Percentiles rank a stretch among this genome's conserved stretches.
Evolutionary conservation across 2,113 vertebrate species (phyloP).

Genomic region (Antechinus stuartii): DNA sequence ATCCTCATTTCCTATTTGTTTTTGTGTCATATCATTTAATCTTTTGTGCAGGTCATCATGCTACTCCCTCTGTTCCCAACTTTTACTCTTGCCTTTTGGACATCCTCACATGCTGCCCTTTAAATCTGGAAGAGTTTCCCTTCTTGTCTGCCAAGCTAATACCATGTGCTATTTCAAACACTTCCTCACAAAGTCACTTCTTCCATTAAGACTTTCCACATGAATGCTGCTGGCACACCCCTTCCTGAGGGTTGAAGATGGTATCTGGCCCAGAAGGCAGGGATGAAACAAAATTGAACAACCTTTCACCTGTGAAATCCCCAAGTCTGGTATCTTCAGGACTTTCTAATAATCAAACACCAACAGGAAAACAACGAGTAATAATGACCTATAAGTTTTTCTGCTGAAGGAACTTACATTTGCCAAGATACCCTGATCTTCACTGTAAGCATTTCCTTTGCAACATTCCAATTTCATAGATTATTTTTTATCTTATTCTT

Average conservation of each 20-base stretch:
- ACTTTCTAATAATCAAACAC: slow-evolving; percentile 26
- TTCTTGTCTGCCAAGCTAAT: slow-evolving; percentile 55
- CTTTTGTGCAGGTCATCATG: slow-evolving; percentile 48
- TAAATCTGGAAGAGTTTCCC: slow-evolving; percentile 58
- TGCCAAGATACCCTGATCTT: slow-evolving; percentile 12
- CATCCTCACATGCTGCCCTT: slow-evolving; percentile 65
- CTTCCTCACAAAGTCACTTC: slow-evolving; percentile 53
- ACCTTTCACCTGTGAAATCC: slow-evolving; percentile 17
- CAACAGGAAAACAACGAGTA: neutral
- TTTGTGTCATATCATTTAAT: slow-evolving; percentile 57
- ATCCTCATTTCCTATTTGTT: slow-evolving; percentile 22
- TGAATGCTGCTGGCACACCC: slow-evolving; percentile 41
- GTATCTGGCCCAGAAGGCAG: slow-evolving; percentile 26
- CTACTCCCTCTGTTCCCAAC: slow-evolving; percentile 18
- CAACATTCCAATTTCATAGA: neutral
- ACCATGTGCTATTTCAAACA: slow-evolving; percentile 58
- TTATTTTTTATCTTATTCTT: neutral
- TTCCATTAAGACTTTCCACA: slow-evolving; percentile 43
- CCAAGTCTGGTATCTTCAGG: slow-evolving; percentile 18
- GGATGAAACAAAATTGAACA: slow-evolving; percentile 46
- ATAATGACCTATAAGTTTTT: neutral
- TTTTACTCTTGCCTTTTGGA: slow-evolving; percentile 30
- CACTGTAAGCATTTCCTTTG: neutral
- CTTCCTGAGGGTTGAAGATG: neutral
- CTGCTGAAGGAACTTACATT: slow-evolving; percentile 1